Evolutionary conservation across 2,797 vertebrate genomes (phyloP).

Genomic region (Sebastes cheni): DNA sequence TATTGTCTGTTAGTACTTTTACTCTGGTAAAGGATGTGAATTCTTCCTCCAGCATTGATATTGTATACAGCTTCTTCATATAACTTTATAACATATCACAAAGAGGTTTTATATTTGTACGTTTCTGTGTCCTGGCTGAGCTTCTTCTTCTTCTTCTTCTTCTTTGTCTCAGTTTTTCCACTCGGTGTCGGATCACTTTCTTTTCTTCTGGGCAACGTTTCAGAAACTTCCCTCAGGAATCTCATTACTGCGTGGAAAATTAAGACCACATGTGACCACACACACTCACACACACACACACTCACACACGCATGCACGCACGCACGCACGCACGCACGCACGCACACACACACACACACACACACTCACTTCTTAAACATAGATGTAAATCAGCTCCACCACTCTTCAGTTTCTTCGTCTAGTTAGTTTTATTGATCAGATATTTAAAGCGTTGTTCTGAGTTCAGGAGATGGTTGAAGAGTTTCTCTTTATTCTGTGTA

Average conservation of each 20-base stretch:
- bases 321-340: accelerated
- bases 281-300: background rate
- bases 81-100: too few species aligned
- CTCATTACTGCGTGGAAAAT: constrained; percentile 26
- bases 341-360: background rate
- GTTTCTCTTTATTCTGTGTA: background rate
- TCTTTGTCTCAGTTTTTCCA: background rate
- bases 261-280: constrained; percentile 20
- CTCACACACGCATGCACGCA: accelerated
- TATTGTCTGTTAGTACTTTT: background rate
- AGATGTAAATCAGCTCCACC: background rate
- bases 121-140: too few species aligned
- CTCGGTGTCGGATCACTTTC: background rate
- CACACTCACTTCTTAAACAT: background rate
- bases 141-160: background rate
- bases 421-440: background rate
- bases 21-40: background rate
- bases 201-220: background rate
- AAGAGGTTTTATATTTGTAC: background rate
- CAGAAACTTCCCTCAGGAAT: constrained; percentile 15
- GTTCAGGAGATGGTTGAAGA: background rate
- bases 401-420: background rate
- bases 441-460: background rate
- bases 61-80: too few species aligned
- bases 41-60: background rate